Percentiles rank a stretch among this genome's conserved stretches.
These are phyloP conservation scores for Drosophila cardini DNA, from an alignment of 1,140 invertebrate genomes.

Conservation along the genomic window DNA sequence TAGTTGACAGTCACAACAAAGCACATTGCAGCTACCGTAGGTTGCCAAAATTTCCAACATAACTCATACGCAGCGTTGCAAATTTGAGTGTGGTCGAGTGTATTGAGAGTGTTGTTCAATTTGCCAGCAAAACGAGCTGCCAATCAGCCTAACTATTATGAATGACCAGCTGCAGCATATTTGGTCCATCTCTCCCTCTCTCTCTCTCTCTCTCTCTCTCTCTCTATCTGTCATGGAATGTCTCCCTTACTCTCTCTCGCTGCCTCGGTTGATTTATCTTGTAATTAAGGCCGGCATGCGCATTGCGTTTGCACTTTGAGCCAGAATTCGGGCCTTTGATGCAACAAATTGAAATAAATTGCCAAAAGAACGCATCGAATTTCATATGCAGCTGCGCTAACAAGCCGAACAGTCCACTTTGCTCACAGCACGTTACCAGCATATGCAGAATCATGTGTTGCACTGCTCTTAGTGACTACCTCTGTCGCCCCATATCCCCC, in stretches of 20 bases:
- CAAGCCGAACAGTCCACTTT: constrained; percentile 5
- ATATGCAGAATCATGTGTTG: background rate
- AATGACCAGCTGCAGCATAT: constrained; percentile 15
- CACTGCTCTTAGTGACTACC: background rate
- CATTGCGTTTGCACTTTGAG: constrained; percentile 16
- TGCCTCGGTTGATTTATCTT: constrained; percentile 33
- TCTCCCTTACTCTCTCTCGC: no score
- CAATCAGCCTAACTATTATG: constrained; percentile 49
- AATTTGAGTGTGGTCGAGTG: background rate
- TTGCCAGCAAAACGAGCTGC: constrained; percentile 18
- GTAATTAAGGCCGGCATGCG: constrained; percentile 36
- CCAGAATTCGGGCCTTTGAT: constrained; percentile 27
- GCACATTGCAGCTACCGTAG: background rate
- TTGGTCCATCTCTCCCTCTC: background rate
- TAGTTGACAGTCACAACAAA: constrained; percentile 35
- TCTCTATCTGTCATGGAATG: no score
- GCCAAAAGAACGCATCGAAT: constrained; percentile 38
- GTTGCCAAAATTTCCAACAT: constrained; percentile 12
- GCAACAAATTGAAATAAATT: constrained; percentile 56
- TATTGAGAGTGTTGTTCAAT: constrained; percentile 15
- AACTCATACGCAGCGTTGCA: constrained; percentile 36
- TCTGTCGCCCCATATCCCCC: no score
- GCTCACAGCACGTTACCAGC: background rate
- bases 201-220: background rate
- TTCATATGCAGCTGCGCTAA: constrained; percentile 40